Evolutionary conservation across 2,797 vertebrate genomes (phyloP).

Genomic region (Halcyon leucocephala): DNA sequence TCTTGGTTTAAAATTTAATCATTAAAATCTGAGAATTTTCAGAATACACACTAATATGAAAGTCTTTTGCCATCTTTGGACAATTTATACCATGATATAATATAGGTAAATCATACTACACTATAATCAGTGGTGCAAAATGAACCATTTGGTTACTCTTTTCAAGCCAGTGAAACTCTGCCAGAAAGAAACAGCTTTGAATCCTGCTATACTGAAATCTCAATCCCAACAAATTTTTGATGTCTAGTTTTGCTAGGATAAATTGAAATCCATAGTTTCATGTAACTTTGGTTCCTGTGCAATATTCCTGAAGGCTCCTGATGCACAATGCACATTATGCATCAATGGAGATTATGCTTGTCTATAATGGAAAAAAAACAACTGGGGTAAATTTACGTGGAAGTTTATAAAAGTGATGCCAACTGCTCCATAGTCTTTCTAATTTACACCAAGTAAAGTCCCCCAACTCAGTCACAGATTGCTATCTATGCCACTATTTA

Average conservation of each 20-base stretch:
- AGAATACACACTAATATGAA: not conserved
- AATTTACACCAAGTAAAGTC: not conserved
- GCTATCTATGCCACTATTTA: not conserved
- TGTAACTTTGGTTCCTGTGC: not conserved
- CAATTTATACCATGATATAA: not conserved
- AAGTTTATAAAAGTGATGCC: not conserved
- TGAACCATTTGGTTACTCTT: not conserved
- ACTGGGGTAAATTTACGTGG: not conserved
- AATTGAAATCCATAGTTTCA: not conserved
- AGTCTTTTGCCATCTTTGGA: not conserved
- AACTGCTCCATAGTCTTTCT: not conserved
- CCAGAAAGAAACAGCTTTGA: not conserved
- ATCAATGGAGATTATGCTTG: not conserved
- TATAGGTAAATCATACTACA: not conserved
- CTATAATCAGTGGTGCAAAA: not conserved
- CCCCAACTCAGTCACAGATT: not conserved
- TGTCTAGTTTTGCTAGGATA: not conserved
- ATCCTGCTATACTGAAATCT: not conserved
- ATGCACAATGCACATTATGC: not conserved
- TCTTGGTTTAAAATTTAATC: slow-evolving; percentile 60
- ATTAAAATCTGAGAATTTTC: not conserved
- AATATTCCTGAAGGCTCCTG: not conserved
- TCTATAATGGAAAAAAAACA: not conserved
- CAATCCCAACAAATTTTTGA: not conserved
- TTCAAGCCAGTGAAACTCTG: not conserved